Percentiles rank a stretch among this genome's conserved stretches.
These are phyloP conservation scores for Pelusios castaneus DNA, from an alignment of 2,113 vertebrate genomes.

Conservation along the genomic window DNA sequence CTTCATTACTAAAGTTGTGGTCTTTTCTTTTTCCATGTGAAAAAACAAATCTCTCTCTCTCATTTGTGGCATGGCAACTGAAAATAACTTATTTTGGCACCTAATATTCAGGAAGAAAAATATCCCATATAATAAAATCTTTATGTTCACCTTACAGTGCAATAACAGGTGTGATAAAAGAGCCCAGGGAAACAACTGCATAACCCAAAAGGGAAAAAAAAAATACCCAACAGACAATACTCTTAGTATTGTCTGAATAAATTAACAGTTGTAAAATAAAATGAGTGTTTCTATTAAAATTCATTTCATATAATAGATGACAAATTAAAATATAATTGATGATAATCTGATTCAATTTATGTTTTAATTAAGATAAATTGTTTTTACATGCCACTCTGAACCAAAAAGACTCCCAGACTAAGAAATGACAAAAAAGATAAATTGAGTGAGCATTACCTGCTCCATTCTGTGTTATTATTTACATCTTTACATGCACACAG, in stretches of 20 bases:
- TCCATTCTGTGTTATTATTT: background rate
- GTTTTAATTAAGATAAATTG: background rate
- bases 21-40: background rate
- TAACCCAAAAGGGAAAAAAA: background rate
- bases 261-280: background rate
- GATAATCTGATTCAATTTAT: background rate
- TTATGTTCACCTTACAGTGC: background rate
- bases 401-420: background rate
- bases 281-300: background rate
- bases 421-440: background rate
- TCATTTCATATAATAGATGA: background rate
- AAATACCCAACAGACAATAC: background rate
- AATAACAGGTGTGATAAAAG: conserved; percentile 13
- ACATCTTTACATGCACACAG: background rate
- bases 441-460: background rate
- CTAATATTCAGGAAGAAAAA: conserved; percentile 23
- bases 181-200: background rate
- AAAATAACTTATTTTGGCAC: background rate
- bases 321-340: background rate
- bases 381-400: background rate
- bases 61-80: background rate
- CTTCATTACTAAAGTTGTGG: background rate
- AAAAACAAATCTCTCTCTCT: background rate
- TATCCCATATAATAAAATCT: background rate
- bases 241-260: background rate